These are phyloP conservation scores for Apodemia duryi DNA, from an alignment of 2,888 invertebrate genomes.

Conservation along the genomic window DNA sequence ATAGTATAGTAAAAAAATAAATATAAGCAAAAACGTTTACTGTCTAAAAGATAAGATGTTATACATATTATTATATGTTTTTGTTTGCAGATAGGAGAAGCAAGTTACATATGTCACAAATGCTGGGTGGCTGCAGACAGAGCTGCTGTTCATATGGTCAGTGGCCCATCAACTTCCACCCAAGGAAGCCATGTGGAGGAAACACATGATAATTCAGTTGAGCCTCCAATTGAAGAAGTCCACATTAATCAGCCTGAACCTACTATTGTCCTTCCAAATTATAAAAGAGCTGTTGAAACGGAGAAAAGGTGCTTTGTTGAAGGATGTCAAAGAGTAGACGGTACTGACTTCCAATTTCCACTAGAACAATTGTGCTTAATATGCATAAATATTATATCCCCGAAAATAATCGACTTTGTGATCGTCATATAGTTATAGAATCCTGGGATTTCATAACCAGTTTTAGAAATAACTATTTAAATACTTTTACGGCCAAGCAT, in stretches of 20 bases:
- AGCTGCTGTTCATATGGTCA: not conserved
- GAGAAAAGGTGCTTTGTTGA: constrained; percentile 26
- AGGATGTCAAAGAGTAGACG: constrained; percentile 27
- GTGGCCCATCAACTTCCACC: not conserved
- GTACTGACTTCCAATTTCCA: constrained; percentile 26
- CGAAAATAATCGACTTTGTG: constrained; percentile 22
- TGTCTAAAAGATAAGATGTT: too few relatives aligned
- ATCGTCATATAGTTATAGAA: constrained; percentile 13
- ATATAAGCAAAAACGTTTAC: too few relatives aligned
- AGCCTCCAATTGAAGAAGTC: constrained; percentile 9
- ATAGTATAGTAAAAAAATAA: too few relatives aligned
- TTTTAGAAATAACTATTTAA: constrained; percentile 18
- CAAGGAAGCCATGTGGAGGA: not conserved
- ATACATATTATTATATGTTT: not conserved
- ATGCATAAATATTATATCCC: constrained; percentile 22
- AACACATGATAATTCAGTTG: not conserved
- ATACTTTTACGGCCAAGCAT: constrained; percentile 20
- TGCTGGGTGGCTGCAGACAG: not conserved
- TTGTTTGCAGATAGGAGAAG: not conserved
- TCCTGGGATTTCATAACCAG: constrained; percentile 20
- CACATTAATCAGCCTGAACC: constrained; percentile 17
- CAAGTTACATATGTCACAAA: not conserved
- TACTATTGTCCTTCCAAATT: constrained; percentile 24
- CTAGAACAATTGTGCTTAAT: constrained; percentile 25
- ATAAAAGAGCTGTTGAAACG: constrained; percentile 27